Evolutionary conservation across 2,113 vertebrate species (phyloP), one percentile per base, ranked within the genome.

Genomic region (Festucalex cinctus): DNA sequence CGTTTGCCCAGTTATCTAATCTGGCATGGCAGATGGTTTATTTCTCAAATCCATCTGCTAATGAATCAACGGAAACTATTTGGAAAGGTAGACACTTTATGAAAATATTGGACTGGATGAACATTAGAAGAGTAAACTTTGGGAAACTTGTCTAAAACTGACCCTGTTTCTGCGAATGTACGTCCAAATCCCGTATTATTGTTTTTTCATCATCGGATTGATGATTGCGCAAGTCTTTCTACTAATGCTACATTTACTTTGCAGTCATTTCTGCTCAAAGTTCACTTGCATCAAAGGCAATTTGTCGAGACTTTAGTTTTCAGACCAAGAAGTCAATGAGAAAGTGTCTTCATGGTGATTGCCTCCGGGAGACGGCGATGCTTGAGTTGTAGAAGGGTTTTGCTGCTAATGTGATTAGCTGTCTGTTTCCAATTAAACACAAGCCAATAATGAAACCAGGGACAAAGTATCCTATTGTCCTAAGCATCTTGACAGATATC

Each of bases 331-430:
- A 84, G 79, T 77, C 78, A 73, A 78, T 75, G 73, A 85, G 80
- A 82, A 77, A 68, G 69, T 83, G 83, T 75, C 53, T 71, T 66
- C 53, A 24, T 54, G 70, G 74, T 79, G 85, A 86, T 85, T 85
- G 83, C 80, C 84, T 88, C 78, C 80, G 78, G 76, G 81, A 89
- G 78, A 81, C 76, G 68, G 70, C 53, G 37, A 63, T 71, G 73
- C 75, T 74, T 35, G 53, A 80, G 74, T 81, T 84, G 68, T 76
- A 77, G 67, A 86, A 78, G 80, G 75, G 79, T 83, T n/a, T n/a
- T 85, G 75, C 76, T 73, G 83, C 75, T 83, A 83, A 90, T 85
- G 82, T 88, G 86, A 90, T 91, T 90, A 88, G 88, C 78, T 84
- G 80, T 84, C 82, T 76, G 70, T 80, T 88, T 86, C 78, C 83